Evolutionary conservation across 2,797 vertebrate species (phyloP).

Genomic region (Myotis planiceps): DNA sequence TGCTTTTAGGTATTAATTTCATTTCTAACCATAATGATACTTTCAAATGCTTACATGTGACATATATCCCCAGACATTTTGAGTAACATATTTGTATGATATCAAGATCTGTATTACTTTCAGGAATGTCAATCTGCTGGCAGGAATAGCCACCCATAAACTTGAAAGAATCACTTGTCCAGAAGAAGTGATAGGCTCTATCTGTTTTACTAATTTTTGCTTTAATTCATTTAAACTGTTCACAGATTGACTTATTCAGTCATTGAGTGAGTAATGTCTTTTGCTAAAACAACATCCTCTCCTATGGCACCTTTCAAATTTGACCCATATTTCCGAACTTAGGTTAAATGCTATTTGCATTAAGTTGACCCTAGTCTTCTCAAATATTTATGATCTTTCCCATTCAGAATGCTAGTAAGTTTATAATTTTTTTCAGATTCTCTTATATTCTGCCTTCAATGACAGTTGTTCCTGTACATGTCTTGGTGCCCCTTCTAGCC

Average conservation of each 20-base stretch:
- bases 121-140: neutral
- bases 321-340: neutral
- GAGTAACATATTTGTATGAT: neutral
- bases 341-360: neutral
- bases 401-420: neutral
- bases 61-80: neutral
- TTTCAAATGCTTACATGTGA: neutral
- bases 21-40: neutral
- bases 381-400: neutral
- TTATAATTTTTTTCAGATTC: neutral
- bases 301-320: neutral
- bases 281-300: neutral
- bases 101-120: neutral
- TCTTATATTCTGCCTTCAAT: neutral
- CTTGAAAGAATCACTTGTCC: neutral
- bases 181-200: neutral
- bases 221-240: neutral
- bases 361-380: neutral
- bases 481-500: neutral
- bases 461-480: neutral
- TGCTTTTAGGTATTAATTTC: neutral
- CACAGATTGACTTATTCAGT: neutral
- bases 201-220: neutral
- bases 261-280: neutral
- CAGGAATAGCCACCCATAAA: neutral